Evolutionary conservation across 2,113 vertebrate species (phyloP).

Genomic region (Xiphorhynchus elegans): DNA sequence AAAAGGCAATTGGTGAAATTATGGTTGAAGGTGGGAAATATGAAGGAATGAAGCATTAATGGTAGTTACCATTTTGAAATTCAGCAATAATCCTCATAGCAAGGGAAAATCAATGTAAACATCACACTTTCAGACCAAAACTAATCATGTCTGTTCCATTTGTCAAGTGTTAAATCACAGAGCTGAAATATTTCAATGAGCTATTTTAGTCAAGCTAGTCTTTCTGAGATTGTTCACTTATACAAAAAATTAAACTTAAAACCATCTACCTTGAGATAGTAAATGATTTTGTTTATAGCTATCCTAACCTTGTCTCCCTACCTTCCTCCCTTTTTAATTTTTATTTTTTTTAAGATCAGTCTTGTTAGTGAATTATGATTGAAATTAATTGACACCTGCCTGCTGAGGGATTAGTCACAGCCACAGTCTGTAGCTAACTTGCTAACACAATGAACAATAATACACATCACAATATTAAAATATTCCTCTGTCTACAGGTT

Average conservation of each 20-base stretch:
- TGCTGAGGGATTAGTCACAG: neutral
- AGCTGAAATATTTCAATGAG: constrained; percentile 49
- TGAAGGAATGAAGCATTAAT: constrained; percentile 24
- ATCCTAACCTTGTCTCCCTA: neutral
- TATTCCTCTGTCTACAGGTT: neutral
- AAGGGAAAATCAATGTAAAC: constrained; percentile 39
- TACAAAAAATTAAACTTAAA: constrained; percentile 60
- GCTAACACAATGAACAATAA: neutral
- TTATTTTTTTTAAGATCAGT: neutral
- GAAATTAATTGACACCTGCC: neutral
- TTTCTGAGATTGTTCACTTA: constrained; percentile 47
- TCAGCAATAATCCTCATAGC: neutral
- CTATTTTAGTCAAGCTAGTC: constrained; percentile 44
- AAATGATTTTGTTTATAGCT: neutral
- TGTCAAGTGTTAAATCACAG: constrained; percentile 45
- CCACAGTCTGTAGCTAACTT: neutral
- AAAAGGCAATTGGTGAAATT: neutral
- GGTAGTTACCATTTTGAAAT: neutral
- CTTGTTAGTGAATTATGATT: neutral
- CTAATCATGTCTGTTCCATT: constrained; percentile 39
- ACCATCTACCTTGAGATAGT: neutral
- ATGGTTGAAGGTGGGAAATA: neutral
- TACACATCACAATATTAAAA: neutral
- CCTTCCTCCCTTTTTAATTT: neutral
- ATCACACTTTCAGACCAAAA: constrained; percentile 34